A percentile compares a stretch with the other conserved stretches of the same genome.
These are phyloP conservation scores for Tipula confusa DNA, from an alignment of 2,888 invertebrate species.

Conservation along the genomic window DNA sequence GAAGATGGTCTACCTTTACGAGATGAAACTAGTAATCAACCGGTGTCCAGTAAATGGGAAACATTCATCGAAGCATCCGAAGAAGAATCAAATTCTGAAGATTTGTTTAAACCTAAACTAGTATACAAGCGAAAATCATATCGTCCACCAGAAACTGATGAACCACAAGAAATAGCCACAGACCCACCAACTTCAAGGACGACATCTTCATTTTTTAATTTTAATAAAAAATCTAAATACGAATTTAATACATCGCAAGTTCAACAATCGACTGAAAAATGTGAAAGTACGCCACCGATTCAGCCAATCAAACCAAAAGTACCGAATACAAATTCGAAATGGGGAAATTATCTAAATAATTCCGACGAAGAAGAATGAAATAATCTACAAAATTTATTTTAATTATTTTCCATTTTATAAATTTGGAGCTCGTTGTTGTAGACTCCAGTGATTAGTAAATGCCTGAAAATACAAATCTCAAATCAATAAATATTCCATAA, in stretches of 20 bases:
- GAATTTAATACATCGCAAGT: neutral
- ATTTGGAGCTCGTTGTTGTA: slow-evolving; percentile 46
- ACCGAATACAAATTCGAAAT: slow-evolving; percentile 12
- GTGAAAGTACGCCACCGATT: neutral
- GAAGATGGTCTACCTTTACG: neutral
- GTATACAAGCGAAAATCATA: neutral
- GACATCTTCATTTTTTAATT: neutral
- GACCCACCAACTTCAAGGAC: neutral
- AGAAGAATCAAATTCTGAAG: neutral
- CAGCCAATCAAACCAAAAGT: neutral
- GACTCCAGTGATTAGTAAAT: slow-evolving; percentile 47
- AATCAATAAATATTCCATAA: slow-evolving; percentile 27
- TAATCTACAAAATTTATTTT: slow-evolving; percentile 13
- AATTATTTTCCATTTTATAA: slow-evolving; percentile 37
- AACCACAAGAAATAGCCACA: no score
- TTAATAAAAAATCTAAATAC: neutral
- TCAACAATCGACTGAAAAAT: neutral
- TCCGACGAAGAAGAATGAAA: neutral
- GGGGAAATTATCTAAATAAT: slow-evolving; percentile 25
- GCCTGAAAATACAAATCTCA: slow-evolving; percentile 35
- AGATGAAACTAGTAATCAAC: neutral
- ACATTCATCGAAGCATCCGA: slow-evolving; percentile 26
- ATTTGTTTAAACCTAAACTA: neutral
- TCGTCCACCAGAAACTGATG: neutral
- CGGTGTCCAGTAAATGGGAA: slow-evolving; percentile 30